Evolutionary conservation across 1,140 invertebrate genomes (phyloP).

Genomic region (Aplysia californica): DNA sequence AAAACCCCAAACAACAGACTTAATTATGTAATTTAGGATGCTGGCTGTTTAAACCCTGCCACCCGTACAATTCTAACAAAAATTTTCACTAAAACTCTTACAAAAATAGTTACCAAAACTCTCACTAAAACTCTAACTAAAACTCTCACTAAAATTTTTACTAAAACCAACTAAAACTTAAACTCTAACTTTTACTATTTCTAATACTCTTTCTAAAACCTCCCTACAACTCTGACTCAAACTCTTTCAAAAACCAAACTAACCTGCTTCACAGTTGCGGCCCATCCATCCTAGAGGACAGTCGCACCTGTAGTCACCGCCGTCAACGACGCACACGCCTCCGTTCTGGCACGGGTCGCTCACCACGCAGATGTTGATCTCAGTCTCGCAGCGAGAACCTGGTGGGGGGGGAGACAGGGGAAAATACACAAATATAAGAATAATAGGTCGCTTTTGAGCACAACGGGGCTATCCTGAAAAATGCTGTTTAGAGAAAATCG

Average conservation of each 20-base stretch:
- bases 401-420: slow-evolving; percentile 38
- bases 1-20: no score
- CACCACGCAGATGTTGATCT: slow-evolving; percentile 74
- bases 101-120: no score
- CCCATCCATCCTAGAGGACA: slow-evolving; percentile 84
- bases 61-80: no score
- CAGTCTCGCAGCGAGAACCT: slow-evolving; percentile 79
- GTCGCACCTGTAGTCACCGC: slow-evolving; percentile 78
- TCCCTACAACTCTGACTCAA: background rate
- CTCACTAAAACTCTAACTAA: no score
- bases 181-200: background rate
- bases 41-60: no score
- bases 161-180: no score
- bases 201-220: no score
- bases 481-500: background rate
- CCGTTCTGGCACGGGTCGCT: slow-evolving; percentile 82
- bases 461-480: background rate
- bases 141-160: no score
- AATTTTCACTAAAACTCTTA: no score
- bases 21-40: no score
- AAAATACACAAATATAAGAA: background rate
- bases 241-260: slow-evolving; percentile 1
- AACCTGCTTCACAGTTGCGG: slow-evolving; percentile 77
- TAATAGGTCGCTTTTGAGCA: no score
- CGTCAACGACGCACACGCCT: slow-evolving; percentile 72